These are phyloP conservation scores for Mareca strepera DNA, from an alignment of 2,797 vertebrate species.

Conservation along the genomic window DNA sequence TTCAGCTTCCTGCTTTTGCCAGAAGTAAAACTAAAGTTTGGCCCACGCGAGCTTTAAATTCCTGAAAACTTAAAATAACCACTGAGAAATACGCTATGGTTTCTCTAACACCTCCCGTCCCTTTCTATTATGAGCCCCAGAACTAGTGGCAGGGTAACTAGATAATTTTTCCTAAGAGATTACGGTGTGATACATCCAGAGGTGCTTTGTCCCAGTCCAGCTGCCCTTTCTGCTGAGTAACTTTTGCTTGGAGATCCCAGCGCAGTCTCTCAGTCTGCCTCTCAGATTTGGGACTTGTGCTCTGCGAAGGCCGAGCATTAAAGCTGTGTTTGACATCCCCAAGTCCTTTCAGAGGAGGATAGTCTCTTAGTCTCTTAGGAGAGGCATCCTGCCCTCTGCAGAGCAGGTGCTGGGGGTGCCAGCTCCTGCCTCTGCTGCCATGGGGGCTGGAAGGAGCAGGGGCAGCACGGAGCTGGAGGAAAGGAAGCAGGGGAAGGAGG, in stretches of 20 bases:
- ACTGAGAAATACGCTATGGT: background rate
- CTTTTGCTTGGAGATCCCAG: background rate
- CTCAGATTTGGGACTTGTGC: fast-evolving
- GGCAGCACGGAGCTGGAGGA: background rate
- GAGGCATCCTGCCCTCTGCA: background rate
- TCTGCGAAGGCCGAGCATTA: background rate
- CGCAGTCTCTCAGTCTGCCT: background rate
- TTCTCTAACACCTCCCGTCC: background rate
- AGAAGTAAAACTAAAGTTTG: slow-evolving; percentile 43
- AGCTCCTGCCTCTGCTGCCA: background rate
- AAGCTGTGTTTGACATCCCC: background rate
- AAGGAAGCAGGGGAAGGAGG: slow-evolving; percentile 8
- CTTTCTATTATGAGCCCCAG: background rate
- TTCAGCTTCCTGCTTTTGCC: slow-evolving; percentile 16
- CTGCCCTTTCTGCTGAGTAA: background rate
- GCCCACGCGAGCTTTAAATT: slow-evolving; percentile 46
- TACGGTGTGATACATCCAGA: background rate
- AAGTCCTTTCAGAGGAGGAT: background rate
- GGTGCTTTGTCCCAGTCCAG: background rate
- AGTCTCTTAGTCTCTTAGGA: background rate
- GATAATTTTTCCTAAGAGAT: background rate
- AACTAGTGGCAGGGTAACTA: background rate
- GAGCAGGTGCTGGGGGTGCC: background rate
- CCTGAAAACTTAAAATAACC: slow-evolving; percentile 50
- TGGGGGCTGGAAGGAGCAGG: background rate